These are phyloP conservation scores for Clitarchus hookeri DNA, from an alignment of 2,888 invertebrate genomes.

Conservation along the genomic window DNA sequence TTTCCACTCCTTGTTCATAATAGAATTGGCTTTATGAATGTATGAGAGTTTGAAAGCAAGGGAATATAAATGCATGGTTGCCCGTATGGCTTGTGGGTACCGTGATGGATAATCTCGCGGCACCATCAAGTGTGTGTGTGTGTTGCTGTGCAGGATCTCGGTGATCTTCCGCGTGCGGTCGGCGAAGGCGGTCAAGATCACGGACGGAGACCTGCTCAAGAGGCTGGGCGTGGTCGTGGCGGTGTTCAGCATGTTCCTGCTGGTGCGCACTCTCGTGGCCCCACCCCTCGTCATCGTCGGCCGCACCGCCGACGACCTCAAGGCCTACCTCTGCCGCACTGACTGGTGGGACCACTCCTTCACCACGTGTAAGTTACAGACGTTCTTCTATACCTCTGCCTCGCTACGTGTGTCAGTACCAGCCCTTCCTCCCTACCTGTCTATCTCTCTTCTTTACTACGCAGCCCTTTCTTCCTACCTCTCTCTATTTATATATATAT, in stretches of 20 bases:
- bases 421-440: no score
- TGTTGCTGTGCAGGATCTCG: slow-evolving; percentile 72
- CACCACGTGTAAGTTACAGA: slow-evolving; percentile 77
- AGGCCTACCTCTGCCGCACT: slow-evolving; percentile 89
- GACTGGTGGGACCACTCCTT: slow-evolving; percentile 98
- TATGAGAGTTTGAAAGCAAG: no score
- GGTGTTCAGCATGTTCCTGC: slow-evolving; percentile 81
- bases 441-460: no score
- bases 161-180: slow-evolving; percentile 94
- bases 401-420: no score
- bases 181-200: slow-evolving; percentile 93
- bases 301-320: slow-evolving; percentile 85
- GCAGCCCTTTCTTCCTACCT: no score
- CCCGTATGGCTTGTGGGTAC: no score
- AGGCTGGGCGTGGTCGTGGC: slow-evolving; percentile 85
- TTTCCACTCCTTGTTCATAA: no score
- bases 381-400: no score
- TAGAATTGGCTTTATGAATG: no score
- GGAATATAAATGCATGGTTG: no score
- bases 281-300: slow-evolving; percentile 89
- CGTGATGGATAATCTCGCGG: no score
- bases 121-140: neutral
- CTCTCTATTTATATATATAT: no score
- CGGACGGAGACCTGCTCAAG: slow-evolving; percentile 88
- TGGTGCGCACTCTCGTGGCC: slow-evolving; percentile 87